Evolutionary conservation across 2,113 vertebrate genomes (phyloP), one percentile per base, ranked within the genome.

Genomic region (Choloepus hoffmanni): DNA sequence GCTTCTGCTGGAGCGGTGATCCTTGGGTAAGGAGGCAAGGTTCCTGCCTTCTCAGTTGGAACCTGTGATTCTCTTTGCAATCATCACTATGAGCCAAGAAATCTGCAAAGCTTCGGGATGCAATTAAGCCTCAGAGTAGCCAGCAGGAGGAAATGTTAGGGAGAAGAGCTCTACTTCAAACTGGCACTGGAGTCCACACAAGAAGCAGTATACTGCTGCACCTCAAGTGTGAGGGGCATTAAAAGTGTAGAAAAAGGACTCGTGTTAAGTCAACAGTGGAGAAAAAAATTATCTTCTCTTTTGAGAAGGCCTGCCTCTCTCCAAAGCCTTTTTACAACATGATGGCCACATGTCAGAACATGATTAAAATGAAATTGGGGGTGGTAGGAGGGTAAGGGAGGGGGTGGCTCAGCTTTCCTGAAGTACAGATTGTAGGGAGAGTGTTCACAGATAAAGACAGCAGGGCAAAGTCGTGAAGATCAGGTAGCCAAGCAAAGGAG

Each of bases 301-400:
- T 58, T 5, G 55, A 58, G 55, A 58, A 58, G 55, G 55, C 55
- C 55, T 58, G 55, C 55, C 55, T 58, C 55, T 58, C 19, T 58
- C 18, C 48, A 50, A 36, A 16, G 53, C 53, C 5, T 13, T 55
- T 55, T 16, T 3, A 55, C 55, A 58, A 58, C 55, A 58, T 18
- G 19, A 58, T 58, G 19, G 55, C 55, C 18, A 7, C 81, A 90
- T 33, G 92, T 92, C 24, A 86, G 33, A 81, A 53, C 85, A 87
- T 23, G 7, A 87, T 90, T 89, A 74, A 89, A 79, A 94, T 86
- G 88, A 85, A 96, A 95, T 82, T 26, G 90, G 92, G 40, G 70
- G 85, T 43, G 55, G 62, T 90, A 36, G 40, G 3, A 36, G 36
- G 36, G 36, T 36, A 36, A 36, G 36, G 36, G 36, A 36, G 36